Evolutionary conservation across 2,888 invertebrate species (phyloP).

Genomic region (Chaetoderma sp.): DNA sequence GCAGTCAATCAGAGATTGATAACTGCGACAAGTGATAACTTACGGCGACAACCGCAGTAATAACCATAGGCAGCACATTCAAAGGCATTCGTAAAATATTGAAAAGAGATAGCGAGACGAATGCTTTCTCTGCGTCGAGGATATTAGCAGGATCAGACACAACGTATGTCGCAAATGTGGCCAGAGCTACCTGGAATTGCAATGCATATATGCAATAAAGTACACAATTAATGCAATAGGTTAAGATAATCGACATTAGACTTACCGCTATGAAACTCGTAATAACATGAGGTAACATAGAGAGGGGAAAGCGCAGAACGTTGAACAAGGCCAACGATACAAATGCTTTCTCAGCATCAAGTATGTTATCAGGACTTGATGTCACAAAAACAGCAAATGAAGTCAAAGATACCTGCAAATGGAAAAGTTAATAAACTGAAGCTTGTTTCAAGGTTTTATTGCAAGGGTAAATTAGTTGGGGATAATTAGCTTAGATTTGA

Average conservation of each 20-base stretch:
- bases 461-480: too few species aligned
- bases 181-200: conserved; percentile 77
- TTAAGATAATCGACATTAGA: neutral
- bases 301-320: conserved; percentile 87
- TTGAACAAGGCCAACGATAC: conserved; percentile 90
- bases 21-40: conserved; percentile 45
- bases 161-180: conserved; percentile 87
- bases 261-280: conserved; percentile 69
- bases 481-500: too few species aligned
- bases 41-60: conserved; percentile 83
- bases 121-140: conserved; percentile 84
- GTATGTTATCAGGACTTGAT: conserved; percentile 73
- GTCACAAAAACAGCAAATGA: conserved; percentile 88
- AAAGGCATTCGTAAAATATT: conserved; percentile 88
- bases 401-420: conserved; percentile 78
- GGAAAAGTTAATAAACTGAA: too few species aligned
- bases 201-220: neutral
- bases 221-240: neutral
- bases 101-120: conserved; percentile 89
- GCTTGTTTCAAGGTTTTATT: too few species aligned
- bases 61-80: conserved; percentile 76
- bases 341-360: conserved; percentile 86
- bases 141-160: conserved; percentile 74
- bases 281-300: conserved; percentile 75
- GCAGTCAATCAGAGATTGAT: neutral